phyloP scores from a whole-genome alignment of 1,140 invertebrate genomes.

The Chrysomallon squamiferum region DNA sequence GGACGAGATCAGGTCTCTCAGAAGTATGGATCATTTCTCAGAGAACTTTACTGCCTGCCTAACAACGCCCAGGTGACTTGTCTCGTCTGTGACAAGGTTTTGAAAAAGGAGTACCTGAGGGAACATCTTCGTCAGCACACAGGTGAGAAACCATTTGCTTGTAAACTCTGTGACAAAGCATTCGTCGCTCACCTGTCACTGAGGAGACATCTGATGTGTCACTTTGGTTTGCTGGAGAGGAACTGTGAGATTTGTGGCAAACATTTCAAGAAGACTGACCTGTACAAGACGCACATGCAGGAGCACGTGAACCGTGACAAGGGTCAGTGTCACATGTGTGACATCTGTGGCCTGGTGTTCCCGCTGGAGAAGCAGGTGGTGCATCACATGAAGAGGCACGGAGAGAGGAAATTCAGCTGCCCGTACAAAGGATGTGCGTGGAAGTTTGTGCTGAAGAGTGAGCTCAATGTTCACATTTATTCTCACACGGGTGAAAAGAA shows the following conservation, averaged over 20 bases:
- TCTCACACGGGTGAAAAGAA: slow-evolving; percentile 61
- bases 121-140: slow-evolving; percentile 54
- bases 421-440: slow-evolving; percentile 60
- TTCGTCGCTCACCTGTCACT: slow-evolving; percentile 45
- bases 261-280: slow-evolving; percentile 43
- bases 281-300: slow-evolving; percentile 44
- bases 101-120: slow-evolving; percentile 44
- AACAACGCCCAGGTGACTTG: slow-evolving; percentile 37
- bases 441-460: slow-evolving; percentile 62
- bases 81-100: slow-evolving; percentile 49
- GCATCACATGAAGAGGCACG: slow-evolving; percentile 71
- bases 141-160: slow-evolving; percentile 48
- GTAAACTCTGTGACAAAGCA: slow-evolving; percentile 42
- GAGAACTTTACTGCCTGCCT: slow-evolving; percentile 30
- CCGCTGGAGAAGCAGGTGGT: slow-evolving; percentile 67
- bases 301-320: slow-evolving; percentile 41
- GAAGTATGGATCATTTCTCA: slow-evolving; percentile 39
- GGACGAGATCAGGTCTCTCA: slow-evolving; percentile 39
- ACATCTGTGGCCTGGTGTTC: slow-evolving; percentile 70
- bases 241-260: slow-evolving; percentile 52
- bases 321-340: slow-evolving; percentile 65
- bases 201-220: slow-evolving; percentile 53
- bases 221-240: slow-evolving; percentile 43
- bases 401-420: slow-evolving; percentile 70
- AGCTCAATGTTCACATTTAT: slow-evolving; percentile 50